Conservation (phyloP, 2,797 vertebrate genomes). For the Acridotheres tristis region DNA sequence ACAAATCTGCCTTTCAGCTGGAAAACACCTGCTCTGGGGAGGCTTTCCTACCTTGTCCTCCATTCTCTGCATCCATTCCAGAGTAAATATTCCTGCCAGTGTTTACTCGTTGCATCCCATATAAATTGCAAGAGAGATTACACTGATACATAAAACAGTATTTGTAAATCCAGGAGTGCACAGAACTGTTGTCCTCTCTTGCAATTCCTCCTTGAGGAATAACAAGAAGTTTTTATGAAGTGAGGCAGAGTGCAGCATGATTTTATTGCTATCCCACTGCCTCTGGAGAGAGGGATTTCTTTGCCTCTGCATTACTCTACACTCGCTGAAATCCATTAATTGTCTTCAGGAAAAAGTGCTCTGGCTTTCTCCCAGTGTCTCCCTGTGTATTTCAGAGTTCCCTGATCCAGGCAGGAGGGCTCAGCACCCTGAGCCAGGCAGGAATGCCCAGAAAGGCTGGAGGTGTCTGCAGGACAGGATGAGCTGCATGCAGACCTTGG, state of each 20-base stretch:
- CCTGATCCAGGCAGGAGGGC: not conserved
- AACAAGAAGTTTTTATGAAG: not conserved
- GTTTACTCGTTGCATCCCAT: not conserved
- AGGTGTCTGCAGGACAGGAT: not conserved
- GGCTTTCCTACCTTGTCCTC: not conserved
- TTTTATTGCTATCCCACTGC: not conserved
- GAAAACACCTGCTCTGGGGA: not conserved
- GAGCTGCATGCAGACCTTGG: not conserved
- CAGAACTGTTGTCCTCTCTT: not conserved
- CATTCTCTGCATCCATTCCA: not conserved
- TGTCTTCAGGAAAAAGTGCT: not conserved
- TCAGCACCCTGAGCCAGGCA: not conserved
- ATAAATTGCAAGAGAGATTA: constrained; percentile 9
- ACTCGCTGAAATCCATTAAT: fast-evolving
- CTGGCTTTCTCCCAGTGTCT: not conserved
- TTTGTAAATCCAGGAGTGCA: not conserved
- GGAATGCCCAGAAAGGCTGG: not conserved
- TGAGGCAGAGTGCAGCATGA: not conserved
- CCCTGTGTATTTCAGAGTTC: fast-evolving
- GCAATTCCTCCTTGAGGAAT: not conserved
- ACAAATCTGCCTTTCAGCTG: not conserved
- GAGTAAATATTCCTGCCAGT: not conserved
- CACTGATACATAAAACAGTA: not conserved
- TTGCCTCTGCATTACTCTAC: not conserved
- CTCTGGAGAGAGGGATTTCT: not conserved